These are phyloP conservation scores for Aphodius granarius DNA, from an alignment of 2,888 invertebrate species.

Conservation along the genomic window DNA sequence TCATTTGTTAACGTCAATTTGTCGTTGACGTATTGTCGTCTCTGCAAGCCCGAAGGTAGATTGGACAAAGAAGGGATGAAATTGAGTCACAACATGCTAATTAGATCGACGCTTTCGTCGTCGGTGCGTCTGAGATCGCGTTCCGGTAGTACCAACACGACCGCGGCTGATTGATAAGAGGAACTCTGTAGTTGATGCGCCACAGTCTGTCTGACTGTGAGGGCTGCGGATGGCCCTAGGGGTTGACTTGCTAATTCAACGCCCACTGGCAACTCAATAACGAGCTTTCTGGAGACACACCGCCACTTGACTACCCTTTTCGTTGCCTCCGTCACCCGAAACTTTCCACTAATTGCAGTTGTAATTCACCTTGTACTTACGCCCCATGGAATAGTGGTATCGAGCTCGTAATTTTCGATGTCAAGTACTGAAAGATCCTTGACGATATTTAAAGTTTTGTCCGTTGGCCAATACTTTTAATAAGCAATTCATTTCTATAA, in stretches of 20 bases:
- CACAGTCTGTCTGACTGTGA: slow-evolving; percentile 27
- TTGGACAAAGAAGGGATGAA: background rate
- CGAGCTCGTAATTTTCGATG: background rate
- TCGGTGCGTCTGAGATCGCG: background rate
- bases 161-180: slow-evolving; percentile 30
- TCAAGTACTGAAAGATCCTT: background rate
- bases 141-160: background rate
- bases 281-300: slow-evolving; percentile 37
- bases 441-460: background rate
- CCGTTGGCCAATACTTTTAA: background rate
- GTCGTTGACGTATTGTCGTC: background rate
- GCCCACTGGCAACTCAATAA: slow-evolving; percentile 41
- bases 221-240: slow-evolving; percentile 22
- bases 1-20: background rate
- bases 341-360: slow-evolving; percentile 45
- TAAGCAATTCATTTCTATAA: background rate
- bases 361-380: slow-evolving; percentile 42
- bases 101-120: background rate
- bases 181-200: slow-evolving; percentile 24
- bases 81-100: background rate
- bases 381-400: background rate
- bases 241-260: slow-evolving; percentile 39
- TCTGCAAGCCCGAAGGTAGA: background rate
- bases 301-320: slow-evolving; percentile 38
- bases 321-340: slow-evolving; percentile 31